phyloP scores from a whole-genome alignment of 2,797 vertebrate species.

The Ambastaia sidthimunki region DNA sequence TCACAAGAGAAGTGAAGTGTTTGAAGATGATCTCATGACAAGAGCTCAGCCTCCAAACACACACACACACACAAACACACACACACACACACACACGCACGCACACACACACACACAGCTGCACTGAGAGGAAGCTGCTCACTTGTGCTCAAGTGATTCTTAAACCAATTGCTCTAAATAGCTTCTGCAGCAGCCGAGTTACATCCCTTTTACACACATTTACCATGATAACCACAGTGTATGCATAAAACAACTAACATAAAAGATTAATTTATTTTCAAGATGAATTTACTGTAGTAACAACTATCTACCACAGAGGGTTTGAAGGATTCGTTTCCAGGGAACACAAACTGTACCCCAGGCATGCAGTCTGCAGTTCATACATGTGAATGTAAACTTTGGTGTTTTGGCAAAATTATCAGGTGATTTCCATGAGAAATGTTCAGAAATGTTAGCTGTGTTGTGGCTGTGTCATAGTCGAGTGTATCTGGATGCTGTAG shows the following conservation, averaged over 20 bases:
- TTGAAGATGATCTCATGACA: conserved; percentile 34
- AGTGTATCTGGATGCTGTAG: neutral
- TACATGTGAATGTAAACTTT: too few species aligned
- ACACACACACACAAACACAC: conserved; percentile 5
- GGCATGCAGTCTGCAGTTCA: too few species aligned
- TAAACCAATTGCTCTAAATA: neutral
- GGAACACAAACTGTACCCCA: too few species aligned
- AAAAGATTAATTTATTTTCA: too few species aligned
- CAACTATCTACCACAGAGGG: too few species aligned
- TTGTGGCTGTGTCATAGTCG: neutral
- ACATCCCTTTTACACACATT: neutral
- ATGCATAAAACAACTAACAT: neutral
- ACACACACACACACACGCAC: conserved; percentile 8
- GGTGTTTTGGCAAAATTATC: too few species aligned
- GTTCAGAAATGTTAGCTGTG: too few species aligned
- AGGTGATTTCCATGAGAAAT: too few species aligned
- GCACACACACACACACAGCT: neutral
- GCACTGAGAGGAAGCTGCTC: conserved; percentile 21
- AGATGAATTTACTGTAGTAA: too few species aligned
- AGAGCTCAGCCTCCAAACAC: conserved; percentile 22
- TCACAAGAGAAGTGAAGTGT: conserved; percentile 42
- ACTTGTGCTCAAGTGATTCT: neutral
- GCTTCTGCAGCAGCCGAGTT: neutral
- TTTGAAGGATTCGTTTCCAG: too few species aligned
- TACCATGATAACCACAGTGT: neutral